These are phyloP conservation scores for Morus bassanus DNA, from an alignment of 2,797 vertebrate genomes.

Conservation along the genomic window DNA sequence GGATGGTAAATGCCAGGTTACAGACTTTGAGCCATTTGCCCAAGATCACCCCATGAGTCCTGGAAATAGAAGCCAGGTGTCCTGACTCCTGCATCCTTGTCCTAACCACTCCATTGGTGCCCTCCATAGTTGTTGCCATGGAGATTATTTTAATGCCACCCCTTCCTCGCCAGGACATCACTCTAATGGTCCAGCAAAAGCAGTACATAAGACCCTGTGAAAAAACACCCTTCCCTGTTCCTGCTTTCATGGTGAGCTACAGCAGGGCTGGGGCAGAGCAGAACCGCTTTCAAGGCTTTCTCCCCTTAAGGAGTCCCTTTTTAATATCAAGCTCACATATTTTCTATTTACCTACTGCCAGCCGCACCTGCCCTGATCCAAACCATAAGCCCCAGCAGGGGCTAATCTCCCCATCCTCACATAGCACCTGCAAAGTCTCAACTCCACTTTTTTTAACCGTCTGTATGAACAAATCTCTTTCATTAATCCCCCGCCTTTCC, in stretches of 20 bases:
- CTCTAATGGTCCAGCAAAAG: neutral
- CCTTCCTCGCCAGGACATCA: neutral
- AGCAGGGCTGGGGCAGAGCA: neutral
- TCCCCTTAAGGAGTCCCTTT: neutral
- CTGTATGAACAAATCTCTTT: constrained; percentile 54
- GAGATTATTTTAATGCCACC: neutral
- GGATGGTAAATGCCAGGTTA: neutral
- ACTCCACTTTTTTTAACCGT: constrained; percentile 48
- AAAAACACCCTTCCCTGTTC: neutral
- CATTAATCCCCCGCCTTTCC: constrained; percentile 35
- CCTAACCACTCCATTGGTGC: neutral
- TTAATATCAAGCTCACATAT: constrained; percentile 51
- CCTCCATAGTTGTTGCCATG: neutral
- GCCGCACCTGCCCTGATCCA: constrained; percentile 37
- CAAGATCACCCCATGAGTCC: neutral
- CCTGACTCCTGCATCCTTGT: neutral
- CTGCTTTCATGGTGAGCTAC: neutral
- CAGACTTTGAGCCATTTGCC: neutral
- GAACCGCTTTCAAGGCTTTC: neutral
- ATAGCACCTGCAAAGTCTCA: constrained; percentile 34
- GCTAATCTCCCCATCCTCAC: constrained; percentile 40
- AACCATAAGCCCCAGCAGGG: neutral
- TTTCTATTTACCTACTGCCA: constrained; percentile 58
- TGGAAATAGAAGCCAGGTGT: neutral
- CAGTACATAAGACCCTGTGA: neutral